Percentiles rank a stretch among this genome's conserved stretches.
Evolutionary conservation across 2,888 invertebrate genomes (phyloP).

Genomic region (Cephus runcator): DNA sequence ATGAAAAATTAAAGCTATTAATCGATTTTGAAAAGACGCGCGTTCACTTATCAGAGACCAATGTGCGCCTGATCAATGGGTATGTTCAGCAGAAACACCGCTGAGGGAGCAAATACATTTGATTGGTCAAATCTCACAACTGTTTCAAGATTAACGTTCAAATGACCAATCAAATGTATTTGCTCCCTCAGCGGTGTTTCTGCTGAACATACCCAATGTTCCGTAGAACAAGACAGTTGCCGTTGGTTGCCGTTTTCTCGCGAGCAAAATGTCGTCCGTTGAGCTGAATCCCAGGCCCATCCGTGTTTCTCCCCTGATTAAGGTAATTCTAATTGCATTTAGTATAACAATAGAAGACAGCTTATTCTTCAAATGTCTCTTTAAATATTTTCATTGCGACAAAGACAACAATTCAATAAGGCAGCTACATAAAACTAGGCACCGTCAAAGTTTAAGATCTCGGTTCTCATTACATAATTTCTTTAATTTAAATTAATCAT

Average conservation of each 20-base stretch:
- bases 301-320: slow-evolving; percentile 84
- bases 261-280: slow-evolving; percentile 51
- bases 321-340: slow-evolving; percentile 68
- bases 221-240: background rate
- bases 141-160: too few species aligned
- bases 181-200: too few species aligned
- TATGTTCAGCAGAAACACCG: too few species aligned
- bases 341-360: background rate
- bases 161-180: too few species aligned
- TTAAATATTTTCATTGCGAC: background rate
- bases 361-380: background rate
- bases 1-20: background rate
- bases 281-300: slow-evolving; percentile 69
- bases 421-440: background rate
- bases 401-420: background rate
- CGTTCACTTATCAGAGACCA: background rate
- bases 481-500: background rate
- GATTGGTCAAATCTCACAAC: too few species aligned
- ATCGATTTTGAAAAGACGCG: background rate
- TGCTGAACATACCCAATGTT: too few species aligned
- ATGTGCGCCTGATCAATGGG: background rate
- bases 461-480: background rate
- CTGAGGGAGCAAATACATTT: too few species aligned
- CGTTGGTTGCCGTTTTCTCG: background rate
- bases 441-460: background rate